Evolutionary conservation across 2,797 vertebrate species (phyloP).

Genomic region (Aldrovandia affinis): DNA sequence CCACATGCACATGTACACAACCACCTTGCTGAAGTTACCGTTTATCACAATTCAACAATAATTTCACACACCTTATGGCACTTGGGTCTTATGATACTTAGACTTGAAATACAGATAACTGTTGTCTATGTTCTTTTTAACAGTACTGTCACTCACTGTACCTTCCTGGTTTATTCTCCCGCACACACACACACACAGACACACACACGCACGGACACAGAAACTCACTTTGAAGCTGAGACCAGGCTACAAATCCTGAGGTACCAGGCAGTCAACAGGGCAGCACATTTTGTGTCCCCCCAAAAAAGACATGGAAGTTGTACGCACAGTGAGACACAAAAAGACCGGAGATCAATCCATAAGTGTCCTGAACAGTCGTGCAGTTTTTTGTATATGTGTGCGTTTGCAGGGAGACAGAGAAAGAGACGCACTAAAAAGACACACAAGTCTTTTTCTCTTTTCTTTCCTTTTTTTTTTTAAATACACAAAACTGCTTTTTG

Average conservation of each 20-base stretch:
- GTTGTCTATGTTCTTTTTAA: conserved; percentile 17
- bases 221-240: conserved; percentile 67
- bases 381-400: conserved; percentile 57
- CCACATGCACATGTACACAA: neutral
- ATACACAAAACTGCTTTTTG: conserved; percentile 75
- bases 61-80: neutral
- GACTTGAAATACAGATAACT: neutral
- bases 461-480: conserved; percentile 74
- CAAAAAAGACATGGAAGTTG: conserved; percentile 50
- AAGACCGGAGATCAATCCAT: conserved; percentile 38
- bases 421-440: conserved; percentile 60
- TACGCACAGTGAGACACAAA: conserved; percentile 35
- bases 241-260: conserved; percentile 52
- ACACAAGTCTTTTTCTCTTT: conserved; percentile 66
- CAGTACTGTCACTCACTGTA: neutral
- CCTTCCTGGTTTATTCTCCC: neutral
- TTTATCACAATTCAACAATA: neutral
- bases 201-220: conserved; percentile 47
- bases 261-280: conserved; percentile 48
- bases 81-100: neutral
- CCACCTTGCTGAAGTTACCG: neutral
- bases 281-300: conserved; percentile 33
- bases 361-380: conserved; percentile 48
- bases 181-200: conserved; percentile 16
- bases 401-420: conserved; percentile 73